phyloP scores from a whole-genome alignment of 2,797 vertebrate species.

The Basileuterus tristriatus region DNA sequence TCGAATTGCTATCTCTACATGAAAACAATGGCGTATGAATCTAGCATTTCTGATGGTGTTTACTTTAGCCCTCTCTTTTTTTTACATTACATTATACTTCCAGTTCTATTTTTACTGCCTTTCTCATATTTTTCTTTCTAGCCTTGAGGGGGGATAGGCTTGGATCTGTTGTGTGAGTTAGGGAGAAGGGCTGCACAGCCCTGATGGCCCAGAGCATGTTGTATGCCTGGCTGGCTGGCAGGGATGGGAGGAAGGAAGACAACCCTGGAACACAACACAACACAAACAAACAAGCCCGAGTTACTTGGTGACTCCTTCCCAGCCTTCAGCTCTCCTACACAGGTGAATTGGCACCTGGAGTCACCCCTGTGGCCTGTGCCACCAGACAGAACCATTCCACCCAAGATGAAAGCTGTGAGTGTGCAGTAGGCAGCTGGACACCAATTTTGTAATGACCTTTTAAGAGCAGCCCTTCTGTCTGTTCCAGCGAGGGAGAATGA shows the following conservation, averaged over 20 bases:
- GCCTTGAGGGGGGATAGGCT: background rate
- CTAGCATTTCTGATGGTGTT: background rate
- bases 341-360: background rate
- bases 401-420: background rate
- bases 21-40: background rate
- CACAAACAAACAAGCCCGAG: background rate
- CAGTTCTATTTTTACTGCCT: background rate
- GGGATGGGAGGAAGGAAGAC: background rate
- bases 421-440: background rate
- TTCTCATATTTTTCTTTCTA: background rate
- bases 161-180: background rate
- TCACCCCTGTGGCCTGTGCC: background rate
- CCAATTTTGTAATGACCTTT: slow-evolving; percentile 49
- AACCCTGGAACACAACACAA: background rate
- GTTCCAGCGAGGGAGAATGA: slow-evolving; percentile 17
- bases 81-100: background rate
- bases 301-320: background rate
- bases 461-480: slow-evolving; percentile 44
- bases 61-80: background rate
- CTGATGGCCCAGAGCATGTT: background rate
- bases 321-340: background rate
- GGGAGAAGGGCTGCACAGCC: background rate
- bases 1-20: background rate
- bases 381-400: background rate
- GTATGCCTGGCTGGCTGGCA: background rate